Evolutionary conservation across 1,140 invertebrate genomes (phyloP).

Genomic region (Drosophila sechellia): DNA sequence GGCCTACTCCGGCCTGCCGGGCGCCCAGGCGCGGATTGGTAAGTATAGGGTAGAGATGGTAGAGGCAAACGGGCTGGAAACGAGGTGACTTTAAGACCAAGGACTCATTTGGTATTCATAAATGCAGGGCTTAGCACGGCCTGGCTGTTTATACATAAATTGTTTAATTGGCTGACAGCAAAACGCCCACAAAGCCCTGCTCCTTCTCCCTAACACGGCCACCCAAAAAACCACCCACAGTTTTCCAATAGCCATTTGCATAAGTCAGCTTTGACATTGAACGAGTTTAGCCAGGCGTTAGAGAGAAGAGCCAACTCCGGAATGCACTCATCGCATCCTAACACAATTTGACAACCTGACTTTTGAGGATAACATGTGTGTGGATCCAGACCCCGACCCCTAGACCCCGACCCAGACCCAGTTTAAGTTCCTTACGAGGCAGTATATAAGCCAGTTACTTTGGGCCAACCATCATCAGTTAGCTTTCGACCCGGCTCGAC

Average conservation of each 20-base stretch:
- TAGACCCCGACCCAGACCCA: slow-evolving; percentile 17
- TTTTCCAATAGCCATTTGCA: slow-evolving; percentile 57
- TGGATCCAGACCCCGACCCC: neutral
- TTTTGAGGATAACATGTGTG: slow-evolving; percentile 25
- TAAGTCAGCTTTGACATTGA: slow-evolving; percentile 81
- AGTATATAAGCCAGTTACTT: slow-evolving; percentile 64
- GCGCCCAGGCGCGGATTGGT: slow-evolving; percentile 73
- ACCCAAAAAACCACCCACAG: neutral
- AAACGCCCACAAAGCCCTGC: slow-evolving; percentile 4
- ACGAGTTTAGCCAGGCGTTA: slow-evolving; percentile 67
- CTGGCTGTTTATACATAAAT: slow-evolving; percentile 69
- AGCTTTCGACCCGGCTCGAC: slow-evolving; percentile 18
- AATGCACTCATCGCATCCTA: slow-evolving; percentile 72
- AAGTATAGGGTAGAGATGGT: slow-evolving; percentile 41
- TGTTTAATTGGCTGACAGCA: slow-evolving; percentile 78
- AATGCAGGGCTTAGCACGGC: slow-evolving; percentile 66
- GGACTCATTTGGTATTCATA: slow-evolving; percentile 78
- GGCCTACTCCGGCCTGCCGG: slow-evolving; percentile 37
- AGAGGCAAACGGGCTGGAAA: neutral
- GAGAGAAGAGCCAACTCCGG: slow-evolving; percentile 1
- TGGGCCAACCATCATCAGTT: slow-evolving; percentile 54
- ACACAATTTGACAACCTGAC: slow-evolving; percentile 63
- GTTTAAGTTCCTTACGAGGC: neutral
- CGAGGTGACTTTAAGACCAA: neutral
- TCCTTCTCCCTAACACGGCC: neutral